phyloP scores from a whole-genome alignment of 1,140 invertebrate species.

The Zaprionus ornatus region DNA sequence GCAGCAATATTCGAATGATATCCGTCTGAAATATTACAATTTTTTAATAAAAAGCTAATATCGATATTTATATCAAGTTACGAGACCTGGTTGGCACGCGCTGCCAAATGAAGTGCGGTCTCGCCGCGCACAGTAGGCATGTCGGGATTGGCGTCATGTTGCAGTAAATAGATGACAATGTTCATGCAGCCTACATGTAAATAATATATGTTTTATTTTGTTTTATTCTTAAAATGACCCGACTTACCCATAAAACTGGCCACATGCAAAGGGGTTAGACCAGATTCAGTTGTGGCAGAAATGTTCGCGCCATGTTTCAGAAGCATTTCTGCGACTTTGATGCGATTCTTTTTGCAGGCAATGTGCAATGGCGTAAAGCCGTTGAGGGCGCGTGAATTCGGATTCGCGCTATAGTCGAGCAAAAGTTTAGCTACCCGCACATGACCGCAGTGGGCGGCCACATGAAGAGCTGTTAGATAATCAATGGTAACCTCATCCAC shows the following conservation, averaged over 20 bases:
- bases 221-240: neutral
- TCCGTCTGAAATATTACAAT: conserved; percentile 88
- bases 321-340: conserved; percentile 96
- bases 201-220: neutral
- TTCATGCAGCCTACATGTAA: conserved; percentile 93
- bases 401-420: conserved; percentile 97
- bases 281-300: conserved; percentile 89
- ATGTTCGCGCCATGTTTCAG: conserved; percentile 97
- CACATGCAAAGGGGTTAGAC: conserved; percentile 98
- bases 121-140: conserved; percentile 97
- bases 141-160: conserved; percentile 97
- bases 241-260: conserved; percentile 96
- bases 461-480: conserved; percentile 98
- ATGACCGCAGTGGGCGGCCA: conserved; percentile 97
- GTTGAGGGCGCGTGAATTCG: conserved; percentile 98
- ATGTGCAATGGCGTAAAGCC: conserved; percentile 99
- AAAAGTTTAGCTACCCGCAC: conserved; percentile 96
- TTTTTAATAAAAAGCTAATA: neutral
- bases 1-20: conserved; percentile 96
- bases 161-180: conserved; percentile 97
- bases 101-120: conserved; percentile 98
- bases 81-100: conserved; percentile 91
- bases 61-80: neutral
- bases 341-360: conserved; percentile 99
- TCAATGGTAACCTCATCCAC: conserved; percentile 99